Conservation (phyloP, 2,797 vertebrate genomes). For the Erethizon dorsatum region DNA sequence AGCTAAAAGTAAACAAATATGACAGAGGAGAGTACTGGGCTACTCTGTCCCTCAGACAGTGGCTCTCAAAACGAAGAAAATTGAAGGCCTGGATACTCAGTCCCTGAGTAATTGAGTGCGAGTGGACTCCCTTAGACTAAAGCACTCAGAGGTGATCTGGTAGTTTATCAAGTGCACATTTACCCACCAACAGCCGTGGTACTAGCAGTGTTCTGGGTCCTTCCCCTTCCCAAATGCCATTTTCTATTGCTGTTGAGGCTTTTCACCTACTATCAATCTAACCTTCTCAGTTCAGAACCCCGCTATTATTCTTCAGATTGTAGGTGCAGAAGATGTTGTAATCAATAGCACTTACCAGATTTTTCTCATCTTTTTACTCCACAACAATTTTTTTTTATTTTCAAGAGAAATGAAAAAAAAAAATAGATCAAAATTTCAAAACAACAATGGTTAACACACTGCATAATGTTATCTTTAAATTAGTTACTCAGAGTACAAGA, state of each 20-base stretch:
- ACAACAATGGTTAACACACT: too few species aligned
- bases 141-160: background rate
- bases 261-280: conserved; percentile 29
- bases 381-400: background rate
- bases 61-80: conserved; percentile 37
- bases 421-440: too few species aligned
- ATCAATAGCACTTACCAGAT: background rate
- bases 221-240: conserved; percentile 17
- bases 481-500: too few species aligned
- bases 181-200: background rate
- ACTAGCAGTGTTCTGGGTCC: background rate
- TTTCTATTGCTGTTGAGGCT: conserved; percentile 8
- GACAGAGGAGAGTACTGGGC: background rate
- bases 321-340: background rate
- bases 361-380: background rate
- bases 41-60: background rate
- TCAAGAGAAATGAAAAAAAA: too few species aligned
- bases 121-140: conserved; percentile 12
- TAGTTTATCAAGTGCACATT: conserved; percentile 48
- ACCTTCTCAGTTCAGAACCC: background rate
- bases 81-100: background rate
- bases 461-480: too few species aligned
- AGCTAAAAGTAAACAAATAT: background rate
- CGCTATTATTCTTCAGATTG: background rate
- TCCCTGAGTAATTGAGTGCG: conserved; percentile 50